Conservation (phyloP, 2,888 invertebrate species). For the Octonoba sinensis region DNA sequence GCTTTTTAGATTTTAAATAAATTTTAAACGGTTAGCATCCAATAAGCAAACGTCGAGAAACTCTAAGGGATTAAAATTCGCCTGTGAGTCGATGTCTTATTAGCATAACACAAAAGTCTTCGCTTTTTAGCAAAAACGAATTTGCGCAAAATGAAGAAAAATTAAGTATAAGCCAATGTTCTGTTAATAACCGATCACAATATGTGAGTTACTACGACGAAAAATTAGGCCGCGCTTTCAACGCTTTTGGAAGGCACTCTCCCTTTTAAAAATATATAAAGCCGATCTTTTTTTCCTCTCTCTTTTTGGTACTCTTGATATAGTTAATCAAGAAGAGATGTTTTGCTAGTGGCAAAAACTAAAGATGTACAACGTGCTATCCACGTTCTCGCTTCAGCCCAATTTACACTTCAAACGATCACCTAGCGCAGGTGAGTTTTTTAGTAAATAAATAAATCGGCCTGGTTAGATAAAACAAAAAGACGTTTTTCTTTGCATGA, state of each 20-base stretch:
- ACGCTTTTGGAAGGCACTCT: conserved; percentile 20
- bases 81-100: conserved; percentile 43
- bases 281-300: conserved; percentile 26
- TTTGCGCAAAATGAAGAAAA: conserved; percentile 32
- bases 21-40: conserved; percentile 48
- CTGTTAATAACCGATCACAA: conserved; percentile 60
- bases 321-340: conserved; percentile 57
- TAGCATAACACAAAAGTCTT: conserved; percentile 56
- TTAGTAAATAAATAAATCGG: conserved; percentile 47
- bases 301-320: conserved; percentile 38
- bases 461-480: conserved; percentile 54
- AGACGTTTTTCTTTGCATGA: conserved; percentile 54
- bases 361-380: conserved; percentile 30
- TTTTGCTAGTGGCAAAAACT: conserved; percentile 50
- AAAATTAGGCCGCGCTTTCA: conserved; percentile 33
- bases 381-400: conserved; percentile 45
- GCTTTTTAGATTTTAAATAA: conserved; percentile 59
- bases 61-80: conserved; percentile 55
- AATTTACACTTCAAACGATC: conserved; percentile 60
- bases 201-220: conserved; percentile 45
- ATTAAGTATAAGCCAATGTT: conserved; percentile 51
- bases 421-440: conserved; percentile 15
- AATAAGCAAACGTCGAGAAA: conserved; percentile 47
- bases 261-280: conserved; percentile 27
- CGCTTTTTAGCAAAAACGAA: conserved; percentile 42